A percentile compares a stretch with the other conserved stretches of the same genome.
Evolutionary conservation across 2,888 invertebrate species (phyloP).

Genomic region (Cantharis rufa): DNA sequence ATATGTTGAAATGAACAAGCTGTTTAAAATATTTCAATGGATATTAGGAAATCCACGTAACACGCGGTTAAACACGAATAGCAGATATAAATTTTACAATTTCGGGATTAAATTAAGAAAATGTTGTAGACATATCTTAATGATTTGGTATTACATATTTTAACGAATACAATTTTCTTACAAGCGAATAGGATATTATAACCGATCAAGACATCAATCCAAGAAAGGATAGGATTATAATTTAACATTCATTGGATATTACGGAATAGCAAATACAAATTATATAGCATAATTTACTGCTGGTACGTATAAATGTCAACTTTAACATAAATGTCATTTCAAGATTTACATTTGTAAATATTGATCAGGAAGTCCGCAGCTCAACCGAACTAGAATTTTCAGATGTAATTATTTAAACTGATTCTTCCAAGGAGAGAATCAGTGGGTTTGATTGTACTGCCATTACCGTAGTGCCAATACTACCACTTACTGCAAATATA

Average conservation of each 20-base stretch:
- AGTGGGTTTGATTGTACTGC: too few species aligned
- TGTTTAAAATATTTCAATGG: constrained; percentile 18
- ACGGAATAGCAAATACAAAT: neutral
- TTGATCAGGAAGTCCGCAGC: neutral
- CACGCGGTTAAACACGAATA: neutral
- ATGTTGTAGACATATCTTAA: neutral
- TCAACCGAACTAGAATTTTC: neutral
- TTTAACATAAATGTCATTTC: neutral
- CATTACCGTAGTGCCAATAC: too few species aligned
- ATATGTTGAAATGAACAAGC: constrained; percentile 38
- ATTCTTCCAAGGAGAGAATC: too few species aligned
- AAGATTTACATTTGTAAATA: neutral
- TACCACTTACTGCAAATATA: too few species aligned
- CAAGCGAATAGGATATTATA: neutral
- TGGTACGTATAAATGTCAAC: neutral
- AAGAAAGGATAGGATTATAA: neutral
- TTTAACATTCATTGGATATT: neutral
- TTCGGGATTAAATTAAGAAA: neutral
- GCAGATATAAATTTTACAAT: neutral
- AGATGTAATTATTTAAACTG: too few species aligned
- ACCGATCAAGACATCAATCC: neutral
- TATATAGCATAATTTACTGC: neutral
- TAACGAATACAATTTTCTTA: neutral
- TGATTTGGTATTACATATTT: neutral
- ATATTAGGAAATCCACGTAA: constrained; percentile 1